Evolutionary conservation across 2,888 invertebrate species (phyloP).

Genomic region (Taphrorychus bicolor): DNA sequence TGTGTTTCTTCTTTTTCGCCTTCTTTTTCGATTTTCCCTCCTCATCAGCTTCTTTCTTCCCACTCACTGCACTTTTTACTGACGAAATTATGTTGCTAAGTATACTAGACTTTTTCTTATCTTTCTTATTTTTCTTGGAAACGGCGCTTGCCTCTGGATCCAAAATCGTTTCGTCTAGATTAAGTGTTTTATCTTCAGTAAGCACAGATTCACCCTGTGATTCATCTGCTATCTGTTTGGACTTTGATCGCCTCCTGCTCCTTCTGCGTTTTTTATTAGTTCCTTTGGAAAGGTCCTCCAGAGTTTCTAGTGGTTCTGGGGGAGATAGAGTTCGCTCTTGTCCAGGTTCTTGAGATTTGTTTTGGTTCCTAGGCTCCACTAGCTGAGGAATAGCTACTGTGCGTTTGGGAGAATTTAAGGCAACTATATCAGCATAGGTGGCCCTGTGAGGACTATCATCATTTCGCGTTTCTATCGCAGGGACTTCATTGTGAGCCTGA

Average conservation of each 20-base stretch:
- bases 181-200: too few species aligned
- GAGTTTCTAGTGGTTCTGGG: not conserved
- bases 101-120: slow-evolving; percentile 46
- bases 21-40: slow-evolving; percentile 25
- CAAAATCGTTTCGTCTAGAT: not conserved
- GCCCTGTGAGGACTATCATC: slow-evolving; percentile 15
- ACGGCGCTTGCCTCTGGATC: not conserved
- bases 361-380: not conserved
- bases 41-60: slow-evolving; percentile 16
- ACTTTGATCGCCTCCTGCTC: slow-evolving; percentile 35
- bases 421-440: slow-evolving; percentile 39
- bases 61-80: slow-evolving; percentile 48
- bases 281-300: too few species aligned
- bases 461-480: not conserved
- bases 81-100: slow-evolving; percentile 49
- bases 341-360: not conserved
- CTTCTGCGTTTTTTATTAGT: slow-evolving; percentile 42
- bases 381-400: not conserved
- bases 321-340: too few species aligned
- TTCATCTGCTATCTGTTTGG: slow-evolving; percentile 13
- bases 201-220: not conserved
- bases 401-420: slow-evolving; percentile 22
- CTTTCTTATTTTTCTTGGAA: slow-evolving; percentile 34
- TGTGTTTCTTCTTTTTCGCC: slow-evolving; percentile 20
- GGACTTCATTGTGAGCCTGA: not conserved